A percentile compares a stretch with the other conserved stretches of the same genome.
These are phyloP conservation scores for Mungos mungo DNA, from an alignment of 2,113 vertebrate genomes.

Conservation along the genomic window DNA sequence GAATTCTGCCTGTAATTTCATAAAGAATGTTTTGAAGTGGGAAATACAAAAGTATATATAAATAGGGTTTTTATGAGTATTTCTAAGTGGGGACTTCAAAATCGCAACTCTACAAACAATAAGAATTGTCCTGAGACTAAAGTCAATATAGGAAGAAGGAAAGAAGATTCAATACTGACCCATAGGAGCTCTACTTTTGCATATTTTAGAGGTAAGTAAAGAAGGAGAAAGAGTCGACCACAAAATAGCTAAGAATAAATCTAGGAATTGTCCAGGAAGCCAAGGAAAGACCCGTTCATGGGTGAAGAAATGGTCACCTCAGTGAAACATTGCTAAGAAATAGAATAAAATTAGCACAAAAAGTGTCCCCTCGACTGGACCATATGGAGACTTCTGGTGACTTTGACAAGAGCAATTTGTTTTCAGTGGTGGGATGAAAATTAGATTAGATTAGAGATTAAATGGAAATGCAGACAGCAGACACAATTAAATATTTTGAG, in stretches of 20 bases:
- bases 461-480: neutral
- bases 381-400: neutral
- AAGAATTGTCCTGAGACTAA: neutral
- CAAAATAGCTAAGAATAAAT: neutral
- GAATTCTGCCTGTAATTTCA: slow-evolving; percentile 10
- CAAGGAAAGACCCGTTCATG: neutral
- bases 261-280: neutral
- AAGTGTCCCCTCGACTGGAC: neutral
- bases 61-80: neutral
- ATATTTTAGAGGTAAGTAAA: neutral
- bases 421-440: neutral
- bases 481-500: neutral
- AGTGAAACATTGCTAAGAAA: neutral
- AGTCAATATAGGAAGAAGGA: neutral
- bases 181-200: neutral
- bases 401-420: neutral
- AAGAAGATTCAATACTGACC: neutral
- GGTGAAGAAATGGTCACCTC: neutral
- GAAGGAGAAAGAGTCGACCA: neutral
- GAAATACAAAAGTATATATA: slow-evolving; percentile 1
- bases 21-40: slow-evolving; percentile 16
- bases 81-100: slow-evolving; percentile 42
- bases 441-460: neutral
- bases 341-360: neutral
- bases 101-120: neutral